Evolutionary conservation across 2,113 vertebrate species (phyloP).

Genomic region (Albula glossodonta): DNA sequence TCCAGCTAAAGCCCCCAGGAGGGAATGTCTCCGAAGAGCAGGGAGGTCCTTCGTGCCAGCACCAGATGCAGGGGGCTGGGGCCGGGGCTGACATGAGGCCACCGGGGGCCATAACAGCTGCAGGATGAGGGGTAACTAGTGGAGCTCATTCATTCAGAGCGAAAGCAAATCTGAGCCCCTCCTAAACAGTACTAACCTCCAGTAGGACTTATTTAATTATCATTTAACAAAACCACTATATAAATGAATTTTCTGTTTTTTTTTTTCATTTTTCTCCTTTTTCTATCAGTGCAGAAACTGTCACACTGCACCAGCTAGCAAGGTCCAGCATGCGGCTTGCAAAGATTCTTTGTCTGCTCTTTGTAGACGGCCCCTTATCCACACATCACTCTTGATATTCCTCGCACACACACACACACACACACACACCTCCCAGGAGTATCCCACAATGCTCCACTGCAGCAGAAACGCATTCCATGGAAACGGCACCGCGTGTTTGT

Average conservation of each 20-base stretch:
- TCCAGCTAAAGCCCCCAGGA: background rate
- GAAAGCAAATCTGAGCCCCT: background rate
- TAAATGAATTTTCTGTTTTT: background rate
- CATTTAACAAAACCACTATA: background rate
- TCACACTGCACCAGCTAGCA: background rate
- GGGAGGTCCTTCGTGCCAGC: background rate
- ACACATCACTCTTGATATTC: slow-evolving; percentile 61
- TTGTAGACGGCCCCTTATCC: slow-evolving; percentile 48
- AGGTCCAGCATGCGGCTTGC: slow-evolving; percentile 1
- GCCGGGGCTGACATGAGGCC: background rate
- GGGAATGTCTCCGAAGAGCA: background rate
- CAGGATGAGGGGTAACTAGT: background rate
- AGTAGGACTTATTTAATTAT: background rate
- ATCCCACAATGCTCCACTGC: slow-evolving; percentile 71
- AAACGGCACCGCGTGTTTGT: slow-evolving; percentile 53
- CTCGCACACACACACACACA: slow-evolving; percentile 42
- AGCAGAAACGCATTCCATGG: slow-evolving; percentile 53
- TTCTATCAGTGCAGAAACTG: background rate
- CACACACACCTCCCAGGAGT: slow-evolving; percentile 58
- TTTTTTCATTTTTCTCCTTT: background rate
- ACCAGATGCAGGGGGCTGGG: background rate
- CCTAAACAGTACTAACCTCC: background rate
- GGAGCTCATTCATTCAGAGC: background rate
- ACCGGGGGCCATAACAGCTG: background rate
- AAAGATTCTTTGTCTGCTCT: slow-evolving; percentile 8